These are phyloP conservation scores for Zapus hudsonius DNA, from an alignment of 2,113 vertebrate genomes.

Conservation along the genomic window DNA sequence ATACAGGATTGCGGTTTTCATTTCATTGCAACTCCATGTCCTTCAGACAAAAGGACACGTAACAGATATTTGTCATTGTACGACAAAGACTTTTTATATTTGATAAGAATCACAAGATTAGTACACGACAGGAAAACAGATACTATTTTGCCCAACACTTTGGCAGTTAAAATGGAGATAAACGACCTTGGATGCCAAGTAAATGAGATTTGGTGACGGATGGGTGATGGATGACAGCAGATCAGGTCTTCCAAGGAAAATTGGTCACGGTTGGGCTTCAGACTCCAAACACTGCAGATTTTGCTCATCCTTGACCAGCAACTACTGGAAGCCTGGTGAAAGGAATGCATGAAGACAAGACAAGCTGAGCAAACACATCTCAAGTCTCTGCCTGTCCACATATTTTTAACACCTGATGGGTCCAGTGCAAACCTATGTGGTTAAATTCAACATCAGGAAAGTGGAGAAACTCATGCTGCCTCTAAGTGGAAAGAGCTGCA, in stretches of 20 bases:
- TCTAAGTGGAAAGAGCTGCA: background rate
- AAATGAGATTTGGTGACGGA: background rate
- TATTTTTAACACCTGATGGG: background rate
- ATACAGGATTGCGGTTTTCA: background rate
- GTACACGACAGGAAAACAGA: background rate
- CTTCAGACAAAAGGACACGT: background rate
- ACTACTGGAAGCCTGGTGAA: background rate
- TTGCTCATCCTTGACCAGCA: background rate
- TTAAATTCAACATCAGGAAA: background rate
- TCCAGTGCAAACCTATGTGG: background rate
- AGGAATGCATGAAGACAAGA: background rate
- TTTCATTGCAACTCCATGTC: background rate
- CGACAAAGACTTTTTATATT: background rate
- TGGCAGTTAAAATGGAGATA: background rate
- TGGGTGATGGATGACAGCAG: background rate
- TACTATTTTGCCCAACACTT: background rate
- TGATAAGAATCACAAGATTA: background rate
- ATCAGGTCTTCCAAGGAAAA: background rate
- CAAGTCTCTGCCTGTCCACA: background rate
- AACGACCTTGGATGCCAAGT: background rate
- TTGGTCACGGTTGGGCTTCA: background rate
- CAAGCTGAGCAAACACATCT: background rate
- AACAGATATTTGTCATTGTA: background rate
- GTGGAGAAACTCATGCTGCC: background rate
- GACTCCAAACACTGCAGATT: background rate